Conservation (phyloP, 2,888 invertebrate genomes). For the Eurytoma californica region DNA sequence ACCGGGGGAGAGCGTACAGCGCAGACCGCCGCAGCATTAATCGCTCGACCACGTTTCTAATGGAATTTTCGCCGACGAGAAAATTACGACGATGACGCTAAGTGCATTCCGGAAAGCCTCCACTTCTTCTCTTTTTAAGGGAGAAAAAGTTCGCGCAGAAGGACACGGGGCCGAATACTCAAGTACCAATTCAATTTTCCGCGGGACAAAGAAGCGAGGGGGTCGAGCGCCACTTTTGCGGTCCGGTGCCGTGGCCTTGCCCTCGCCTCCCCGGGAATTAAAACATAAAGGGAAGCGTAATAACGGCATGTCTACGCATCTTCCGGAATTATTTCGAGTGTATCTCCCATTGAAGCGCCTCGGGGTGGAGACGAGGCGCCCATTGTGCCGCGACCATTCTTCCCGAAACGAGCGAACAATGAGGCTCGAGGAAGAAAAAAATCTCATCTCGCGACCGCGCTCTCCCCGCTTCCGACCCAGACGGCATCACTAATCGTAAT, state of each 20-base stretch:
- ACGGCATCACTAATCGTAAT: too few species aligned
- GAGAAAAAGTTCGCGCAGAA: conserved; percentile 11
- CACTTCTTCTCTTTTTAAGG: neutral
- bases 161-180: conserved; percentile 15
- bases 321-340: conserved; percentile 45
- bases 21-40: neutral
- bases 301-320: conserved; percentile 32
- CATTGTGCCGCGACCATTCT: conserved; percentile 23
- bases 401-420: conserved; percentile 32
- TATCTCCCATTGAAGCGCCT: conserved; percentile 21
- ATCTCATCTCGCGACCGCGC: neutral
- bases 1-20: too few species aligned
- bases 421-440: conserved; percentile 8
- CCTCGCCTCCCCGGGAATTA: conserved; percentile 26
- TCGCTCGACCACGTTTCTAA: conserved; percentile 19
- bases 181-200: conserved; percentile 37
- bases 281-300: conserved; percentile 45
- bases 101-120: neutral
- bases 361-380: neutral
- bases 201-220: neutral
- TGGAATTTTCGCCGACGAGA: conserved; percentile 24
- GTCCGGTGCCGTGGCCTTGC: conserved; percentile 2
- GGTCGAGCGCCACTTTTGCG: conserved; percentile 45
- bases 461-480: conserved; percentile 14
- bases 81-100: conserved; percentile 13